A percentile compares a stretch with the other conserved stretches of the same genome.
Evolutionary conservation across 2,797 vertebrate genomes (phyloP).

Genomic region (Sebastes baramenuke): DNA sequence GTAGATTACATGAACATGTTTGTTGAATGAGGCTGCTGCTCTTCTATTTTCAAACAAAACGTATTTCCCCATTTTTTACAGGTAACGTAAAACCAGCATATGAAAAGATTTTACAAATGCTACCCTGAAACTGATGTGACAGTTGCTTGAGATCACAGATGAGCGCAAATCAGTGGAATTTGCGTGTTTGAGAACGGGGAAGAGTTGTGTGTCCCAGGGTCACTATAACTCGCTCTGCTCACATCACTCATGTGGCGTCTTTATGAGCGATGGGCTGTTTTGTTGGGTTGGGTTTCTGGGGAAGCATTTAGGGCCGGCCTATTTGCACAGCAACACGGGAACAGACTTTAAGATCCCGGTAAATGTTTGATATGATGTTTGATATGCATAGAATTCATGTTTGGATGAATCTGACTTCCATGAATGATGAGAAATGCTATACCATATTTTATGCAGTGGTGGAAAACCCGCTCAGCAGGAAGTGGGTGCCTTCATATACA

Average conservation of each 20-base stretch:
- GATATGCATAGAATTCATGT: neutral
- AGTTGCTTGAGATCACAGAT: conserved; percentile 50
- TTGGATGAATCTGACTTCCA: neutral
- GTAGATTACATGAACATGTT: neutral
- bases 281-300: conserved; percentile 75
- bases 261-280: conserved; percentile 78
- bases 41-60: neutral
- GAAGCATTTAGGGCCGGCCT: conserved; percentile 48
- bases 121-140: conserved; percentile 25
- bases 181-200: conserved; percentile 50
- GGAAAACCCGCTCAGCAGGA: conserved; percentile 38
- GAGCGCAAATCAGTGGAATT: conserved; percentile 57
- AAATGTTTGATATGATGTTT: conserved; percentile 7
- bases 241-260: conserved; percentile 73
- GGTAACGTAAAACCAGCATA: conserved; percentile 35
- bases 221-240: conserved; percentile 71
- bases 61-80: neutral
- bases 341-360: neutral
- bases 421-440: neutral
- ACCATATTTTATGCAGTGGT: neutral
- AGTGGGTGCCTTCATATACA: conserved; percentile 29
- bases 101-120: conserved; percentile 33
- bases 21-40: neutral
- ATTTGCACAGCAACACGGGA: neutral
- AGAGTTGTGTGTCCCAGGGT: conserved; percentile 80